phyloP scores from a whole-genome alignment of 2,888 invertebrate genomes.

The Platycnemis pennipes region DNA sequence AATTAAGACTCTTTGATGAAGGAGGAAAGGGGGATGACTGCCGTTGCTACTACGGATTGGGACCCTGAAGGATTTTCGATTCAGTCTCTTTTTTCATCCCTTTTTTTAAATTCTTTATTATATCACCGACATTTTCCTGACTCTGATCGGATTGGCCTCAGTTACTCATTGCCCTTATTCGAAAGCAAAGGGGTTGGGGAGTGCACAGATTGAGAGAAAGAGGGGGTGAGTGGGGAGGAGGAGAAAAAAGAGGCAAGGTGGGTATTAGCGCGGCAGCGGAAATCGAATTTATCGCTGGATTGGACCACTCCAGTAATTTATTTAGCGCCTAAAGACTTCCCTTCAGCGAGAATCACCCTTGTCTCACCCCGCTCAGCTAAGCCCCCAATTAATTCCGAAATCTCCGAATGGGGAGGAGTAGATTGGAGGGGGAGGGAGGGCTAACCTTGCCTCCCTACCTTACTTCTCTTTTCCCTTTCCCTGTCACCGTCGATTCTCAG shows the following conservation, averaged over 20 bases:
- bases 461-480: too few species aligned
- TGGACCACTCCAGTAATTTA: slow-evolving; percentile 11
- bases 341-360: background rate
- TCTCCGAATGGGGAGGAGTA: background rate
- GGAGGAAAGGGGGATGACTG: background rate
- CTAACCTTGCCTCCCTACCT: too few species aligned
- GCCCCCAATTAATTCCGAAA: slow-evolving; percentile 27
- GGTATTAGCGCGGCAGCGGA: background rate
- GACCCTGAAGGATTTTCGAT: background rate
- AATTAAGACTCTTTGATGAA: slow-evolving; percentile 35
- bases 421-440: too few species aligned
- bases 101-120: background rate
- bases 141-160: background rate
- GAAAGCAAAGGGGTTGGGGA: background rate
- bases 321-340: background rate
- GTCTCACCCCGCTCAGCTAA: background rate
- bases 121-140: background rate
- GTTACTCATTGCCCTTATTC: background rate
- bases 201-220: background rate
- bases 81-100: background rate
- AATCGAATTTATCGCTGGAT: slow-evolving; percentile 36
- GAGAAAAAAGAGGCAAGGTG: background rate
- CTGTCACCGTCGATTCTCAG: too few species aligned
- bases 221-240: background rate
- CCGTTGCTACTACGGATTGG: background rate